These are phyloP conservation scores for Megathymus violae DNA, from an alignment of 1,140 invertebrate species.

Conservation along the genomic window DNA sequence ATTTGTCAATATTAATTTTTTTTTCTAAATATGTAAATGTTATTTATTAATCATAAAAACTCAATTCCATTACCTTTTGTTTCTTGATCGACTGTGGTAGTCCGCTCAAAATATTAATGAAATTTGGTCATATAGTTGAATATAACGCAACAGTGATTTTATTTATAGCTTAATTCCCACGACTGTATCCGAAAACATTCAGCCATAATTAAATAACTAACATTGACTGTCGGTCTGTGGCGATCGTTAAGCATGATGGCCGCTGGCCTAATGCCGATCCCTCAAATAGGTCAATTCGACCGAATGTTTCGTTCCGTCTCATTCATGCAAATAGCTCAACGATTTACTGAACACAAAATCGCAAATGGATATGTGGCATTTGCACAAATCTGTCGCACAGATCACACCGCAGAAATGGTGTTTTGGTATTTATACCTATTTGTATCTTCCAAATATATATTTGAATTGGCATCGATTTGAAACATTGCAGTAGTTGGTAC, in stretches of 20 bases:
- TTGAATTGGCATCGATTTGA: no score
- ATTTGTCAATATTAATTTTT: no score
- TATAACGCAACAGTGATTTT: not conserved
- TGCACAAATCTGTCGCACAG: slow-evolving; percentile 19
- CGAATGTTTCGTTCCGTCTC: slow-evolving; percentile 34
- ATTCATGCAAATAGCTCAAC: slow-evolving; percentile 35
- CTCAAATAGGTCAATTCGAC: slow-evolving; percentile 33
- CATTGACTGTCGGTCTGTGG: slow-evolving; percentile 27
- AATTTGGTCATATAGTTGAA: not conserved
- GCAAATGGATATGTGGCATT: slow-evolving; percentile 29
- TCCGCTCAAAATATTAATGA: no score
- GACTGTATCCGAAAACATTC: slow-evolving; percentile 21
- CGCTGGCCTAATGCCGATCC: slow-evolving; percentile 31
- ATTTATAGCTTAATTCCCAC: slow-evolving; percentile 1
- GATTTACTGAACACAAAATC: slow-evolving; percentile 32
- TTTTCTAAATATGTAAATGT: no score
- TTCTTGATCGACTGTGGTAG: not conserved
- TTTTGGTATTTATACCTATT: not conserved
- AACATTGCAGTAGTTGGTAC: no score
- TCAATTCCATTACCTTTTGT: not conserved
- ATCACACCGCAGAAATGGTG: not conserved
- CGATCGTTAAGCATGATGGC: slow-evolving; percentile 23
- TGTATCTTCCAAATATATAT: no score
- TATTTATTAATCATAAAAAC: no score
- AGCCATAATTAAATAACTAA: slow-evolving; percentile 31